Evolutionary conservation across 2,797 vertebrate species (phyloP).

Genomic region (Catharus ustulatus): DNA sequence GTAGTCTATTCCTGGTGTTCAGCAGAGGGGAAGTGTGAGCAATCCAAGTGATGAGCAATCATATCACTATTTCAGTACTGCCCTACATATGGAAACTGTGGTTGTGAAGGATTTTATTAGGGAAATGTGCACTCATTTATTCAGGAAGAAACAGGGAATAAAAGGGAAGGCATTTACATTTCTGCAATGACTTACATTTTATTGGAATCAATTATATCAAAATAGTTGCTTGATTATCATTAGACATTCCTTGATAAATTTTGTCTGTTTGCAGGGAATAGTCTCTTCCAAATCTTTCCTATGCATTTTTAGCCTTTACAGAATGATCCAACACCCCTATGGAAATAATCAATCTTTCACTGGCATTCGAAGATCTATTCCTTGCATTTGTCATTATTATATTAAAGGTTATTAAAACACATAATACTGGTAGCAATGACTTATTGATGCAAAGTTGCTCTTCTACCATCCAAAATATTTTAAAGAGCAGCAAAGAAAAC

Average conservation of each 20-base stretch:
- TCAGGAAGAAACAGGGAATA: fast-evolving
- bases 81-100: neutral
- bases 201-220: neutral
- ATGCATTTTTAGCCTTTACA: neutral
- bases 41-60: neutral
- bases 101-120: neutral
- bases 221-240: neutral
- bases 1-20: neutral
- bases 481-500: neutral
- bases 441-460: neutral
- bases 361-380: neutral
- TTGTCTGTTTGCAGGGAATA: neutral
- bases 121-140: neutral
- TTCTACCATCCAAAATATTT: neutral
- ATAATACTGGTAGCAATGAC: neutral
- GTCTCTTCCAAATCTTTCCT: neutral
- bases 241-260: neutral
- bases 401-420: neutral
- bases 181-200: neutral
- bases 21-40: neutral
- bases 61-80: neutral
- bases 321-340: neutral
- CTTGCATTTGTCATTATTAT: neutral
- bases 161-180: neutral
- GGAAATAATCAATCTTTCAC: neutral